Evolutionary conservation across 2,113 vertebrate species (phyloP), one percentile per base, ranked within the genome.

Genomic region (Platichthys flesus): DNA sequence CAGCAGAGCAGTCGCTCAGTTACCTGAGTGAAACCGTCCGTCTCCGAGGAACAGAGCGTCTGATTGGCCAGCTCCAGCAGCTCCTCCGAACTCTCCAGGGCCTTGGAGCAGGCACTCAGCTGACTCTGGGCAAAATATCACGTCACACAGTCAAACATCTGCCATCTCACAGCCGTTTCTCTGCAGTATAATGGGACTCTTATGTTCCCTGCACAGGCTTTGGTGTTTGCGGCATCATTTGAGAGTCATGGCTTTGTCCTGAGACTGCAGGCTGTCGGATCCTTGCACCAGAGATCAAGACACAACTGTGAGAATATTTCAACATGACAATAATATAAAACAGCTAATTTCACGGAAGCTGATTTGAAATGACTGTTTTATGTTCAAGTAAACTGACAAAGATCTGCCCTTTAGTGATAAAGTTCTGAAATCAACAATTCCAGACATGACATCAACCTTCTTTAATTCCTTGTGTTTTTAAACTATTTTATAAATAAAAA

Each of bases 61-160:
- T 99, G 97, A 85, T 98, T 97, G 92, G 97, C 97, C 0, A 93
- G 89, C 67, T 99, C 97, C 89, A 99, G 92, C 83, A 98, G 95
- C 86, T 99, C 97, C 91, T 98, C 97, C 0, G 97, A 98, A 79
- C 96, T 97, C 94, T 99, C 97, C 93, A 98, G 91, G 13, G 97
- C 97, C 89, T 97, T 96, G 6, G 96, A 94, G 16, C 97, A 96
- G 0, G 96, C 95, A 0, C 93, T 93, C 87, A 98, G 93, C 91
- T 99, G 97, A 92, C 93, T 96, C 97, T 98, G 92, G 5, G 2
- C 23, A 79, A 26, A 56, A 52, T 0, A 68, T 13, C 51, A 65
- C 52, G 16, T 23, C 58, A 40, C 64, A 84, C 9, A 42, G 56
- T 74, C 52, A 71, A 31, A 20, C 28, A 42, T 76, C 67, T 21